Base-by-base conservation (phyloP, 37 sponge, comb jelly and placozoan genomes). In the Axinella damicornis region DNA sequence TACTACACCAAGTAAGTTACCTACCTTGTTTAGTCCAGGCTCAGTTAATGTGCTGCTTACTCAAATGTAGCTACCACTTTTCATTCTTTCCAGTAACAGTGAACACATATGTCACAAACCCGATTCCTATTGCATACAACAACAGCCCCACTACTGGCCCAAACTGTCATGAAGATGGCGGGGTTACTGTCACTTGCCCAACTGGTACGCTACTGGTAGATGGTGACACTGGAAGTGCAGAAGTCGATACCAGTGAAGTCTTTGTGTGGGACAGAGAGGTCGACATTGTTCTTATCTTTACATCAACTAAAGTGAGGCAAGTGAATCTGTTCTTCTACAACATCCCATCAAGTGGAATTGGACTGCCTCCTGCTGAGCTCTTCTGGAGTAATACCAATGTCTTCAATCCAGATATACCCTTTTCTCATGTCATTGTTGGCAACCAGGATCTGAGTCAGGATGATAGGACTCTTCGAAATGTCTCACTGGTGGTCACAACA, bases 261-360 rank as follows among this genome's bases (percentile, higher is more conserved):
- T 30, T 70, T 61, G 83, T 84, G 35, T 89, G 82, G 78, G 78
- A 77, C 58, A 53, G 22, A 28, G 34, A 53, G 27, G 66, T 68
- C 46, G 52, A 35, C 28, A 35, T 33, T 54, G 22, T 37, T 33
- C 33, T 22, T n/a, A 4, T 13, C 2, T 9, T 4, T 12, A 17
- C 39, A 37, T 40, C 18, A 52, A 59, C 53, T 60, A 18, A 82
- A 69, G 24, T 73, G 5, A 33, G 32, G 13, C 69, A 59, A 65
- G 40, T 54, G 83, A 82, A 34, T 67, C 32, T 89, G 22, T 89
- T 71, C 76, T 89, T 83, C 73, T 89, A 89, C 41, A 76, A 89
- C 53, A 77, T 59, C 28, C 84, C 89, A 21, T 55, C 84, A 21
- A 54, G 55, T 34, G 57, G 84, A 46, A 62, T 76, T 77, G 89